Conservation (phyloP, 2,888 invertebrate genomes). For the Rhagonycha fulva region DNA sequence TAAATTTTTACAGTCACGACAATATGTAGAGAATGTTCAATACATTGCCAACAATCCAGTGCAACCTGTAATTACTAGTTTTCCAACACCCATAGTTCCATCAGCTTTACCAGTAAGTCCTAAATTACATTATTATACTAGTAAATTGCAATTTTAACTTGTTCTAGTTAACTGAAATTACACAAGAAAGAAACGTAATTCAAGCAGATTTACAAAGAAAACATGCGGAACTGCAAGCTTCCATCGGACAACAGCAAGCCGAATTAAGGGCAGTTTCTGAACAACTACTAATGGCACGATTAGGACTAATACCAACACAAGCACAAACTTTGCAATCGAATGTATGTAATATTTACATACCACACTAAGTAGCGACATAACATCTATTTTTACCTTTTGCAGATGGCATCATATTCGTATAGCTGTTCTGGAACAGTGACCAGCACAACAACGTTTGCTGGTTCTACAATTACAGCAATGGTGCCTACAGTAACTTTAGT, state of each 20-base stretch:
- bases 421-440: constrained; percentile 48
- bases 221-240: constrained; percentile 82
- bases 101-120: constrained; percentile 51
- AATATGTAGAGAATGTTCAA: constrained; percentile 57
- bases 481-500: constrained; percentile 37
- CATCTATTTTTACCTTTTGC: constrained; percentile 31
- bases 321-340: constrained; percentile 21
- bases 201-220: constrained; percentile 80
- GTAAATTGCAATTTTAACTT: neutral
- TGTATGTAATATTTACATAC: constrained; percentile 10
- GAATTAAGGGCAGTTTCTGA: constrained; percentile 85
- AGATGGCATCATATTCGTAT: constrained; percentile 41
- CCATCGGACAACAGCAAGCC: constrained; percentile 85
- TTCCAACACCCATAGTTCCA: constrained; percentile 55
- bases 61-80: constrained; percentile 60
- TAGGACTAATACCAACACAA: constrained; percentile 63
- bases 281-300: constrained; percentile 79
- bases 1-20: neutral
- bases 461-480: constrained; percentile 43
- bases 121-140: neutral
- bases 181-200: constrained; percentile 62
- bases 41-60: constrained; percentile 63
- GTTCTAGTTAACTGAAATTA: constrained; percentile 53
- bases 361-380: neutral
- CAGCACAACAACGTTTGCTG: constrained; percentile 48